Base-by-base conservation (phyloP, 1,140 invertebrate species). In the Rhagoletis zephyria region DNA sequence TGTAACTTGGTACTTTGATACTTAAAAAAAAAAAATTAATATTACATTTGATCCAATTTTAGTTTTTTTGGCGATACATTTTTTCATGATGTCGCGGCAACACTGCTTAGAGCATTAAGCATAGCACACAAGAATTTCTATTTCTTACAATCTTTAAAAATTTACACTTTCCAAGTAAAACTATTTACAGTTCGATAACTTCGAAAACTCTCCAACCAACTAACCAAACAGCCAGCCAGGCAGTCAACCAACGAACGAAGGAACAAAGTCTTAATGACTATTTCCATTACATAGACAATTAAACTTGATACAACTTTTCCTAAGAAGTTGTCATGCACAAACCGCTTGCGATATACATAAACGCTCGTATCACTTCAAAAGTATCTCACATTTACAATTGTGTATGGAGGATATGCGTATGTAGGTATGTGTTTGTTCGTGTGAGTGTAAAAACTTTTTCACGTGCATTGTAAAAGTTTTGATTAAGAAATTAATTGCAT, bases 271-370 rank as follows among this genome's bases (percentile, higher is more conserved):
- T 48, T 81, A 81, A 81, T 81, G 74, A 81, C 74, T 81, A 56
- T 81, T 81, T 81, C 48, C n/a, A 81, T 81, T 81, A 81, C 74
- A 81, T 81, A 81, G 74, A 81, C 74, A 81, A 81, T 81, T 81
- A 81, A 81, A 81, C 74, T 81, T 81, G 74, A 51, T 81, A 56
- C 74, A 81, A 81, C 48, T 81, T 81, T 81, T 81, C 74, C 48
- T 10, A 56, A 81, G 74, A 81, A 51, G n/a, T 81, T 56, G 74
- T 81, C 74, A 81, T 81, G 48, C 51, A 56, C 74, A 81, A 81
- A 81, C 74, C 74, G 48, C 48, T 81, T 19, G 19, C 48, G 74
- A 56, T 59, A 56, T 56, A 56, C n/a, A n/a, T 30, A 30, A 6
- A 51, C 4, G 61, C 2, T 2, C 10, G 12, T 74, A 48, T 3